Base-by-base conservation (phyloP, 2,113 vertebrate genomes). In the Cyprinodon tularosa region DNA sequence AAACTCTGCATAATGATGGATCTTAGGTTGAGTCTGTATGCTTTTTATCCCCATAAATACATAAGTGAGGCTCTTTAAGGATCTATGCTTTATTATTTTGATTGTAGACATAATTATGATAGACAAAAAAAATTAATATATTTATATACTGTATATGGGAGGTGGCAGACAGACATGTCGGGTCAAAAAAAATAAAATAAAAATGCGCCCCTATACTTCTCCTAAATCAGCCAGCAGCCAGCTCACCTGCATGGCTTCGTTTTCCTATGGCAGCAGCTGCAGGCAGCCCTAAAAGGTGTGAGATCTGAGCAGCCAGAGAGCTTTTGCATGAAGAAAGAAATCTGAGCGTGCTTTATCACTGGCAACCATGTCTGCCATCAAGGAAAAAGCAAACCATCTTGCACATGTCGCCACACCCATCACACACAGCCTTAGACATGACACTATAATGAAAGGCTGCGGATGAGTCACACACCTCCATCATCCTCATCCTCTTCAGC, bases 351-450 rank as follows among this genome's bases (percentile, higher is more conserved):
- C 13, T 82, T 86, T 82, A 90, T 89, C 89, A 83, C 74, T 13
- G 76, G 70, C 42, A 62, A 70, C 80, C 89, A 84, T 89, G 91
- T 87, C 88, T 88, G 86, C 84, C 77, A 62, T 86, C 74, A 68
- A 80, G 83, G 76, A 62, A 76, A 66, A 53, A 13, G 75, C 53
- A 53, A 57, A 71, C 22, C 40, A 22, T 71, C 71, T 83, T 66
- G 85, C 71, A 80, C 81, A 74, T 79, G 84, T 84, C 80, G 91
- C 92, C 93, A 93, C 93, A 93, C 92, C 93, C 92, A 89, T 89
- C 79, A 81, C 83, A 86, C 53, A 38, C 22, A 84, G 68, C 83
- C 88, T 79, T 82, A 84, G 80, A 87, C 82, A 89, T 81, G 85
- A 90, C 87, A 91, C 83, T 50, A 1, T 12, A 38, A 40, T 61